Percentiles rank a stretch among this genome's conserved stretches.
phyloP scores from a whole-genome alignment of 2,888 invertebrate genomes.

The Cryptocephalus primarius region DNA sequence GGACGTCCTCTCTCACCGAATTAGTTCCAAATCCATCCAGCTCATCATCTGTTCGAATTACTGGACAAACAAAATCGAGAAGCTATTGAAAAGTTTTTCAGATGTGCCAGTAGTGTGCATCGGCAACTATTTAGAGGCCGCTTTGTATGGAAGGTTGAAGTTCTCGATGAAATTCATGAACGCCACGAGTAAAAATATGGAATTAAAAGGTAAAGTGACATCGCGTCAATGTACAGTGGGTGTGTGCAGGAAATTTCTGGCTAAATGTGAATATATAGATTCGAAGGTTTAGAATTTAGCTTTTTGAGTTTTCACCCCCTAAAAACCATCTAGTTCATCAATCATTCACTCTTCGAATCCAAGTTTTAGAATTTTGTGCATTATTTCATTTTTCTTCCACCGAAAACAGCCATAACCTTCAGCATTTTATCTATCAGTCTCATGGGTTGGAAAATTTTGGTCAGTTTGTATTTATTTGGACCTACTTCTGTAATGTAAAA shows the following conservation, averaged over 20 bases:
- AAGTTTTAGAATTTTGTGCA: too few species aligned
- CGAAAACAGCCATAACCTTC: too few species aligned
- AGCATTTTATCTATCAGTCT: too few species aligned
- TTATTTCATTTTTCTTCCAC: too few species aligned
- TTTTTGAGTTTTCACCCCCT: too few species aligned
- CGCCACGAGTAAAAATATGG: conserved; percentile 22
- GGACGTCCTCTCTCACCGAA: conserved; percentile 37
- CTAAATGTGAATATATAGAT: too few species aligned
- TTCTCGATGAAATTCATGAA: conserved; percentile 37
- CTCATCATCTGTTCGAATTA: conserved; percentile 47
- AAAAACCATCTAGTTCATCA: too few species aligned
- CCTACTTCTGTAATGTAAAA: not conserved
- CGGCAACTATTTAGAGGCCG: conserved; percentile 62
- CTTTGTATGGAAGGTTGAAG: conserved; percentile 53
- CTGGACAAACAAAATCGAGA: conserved; percentile 52
- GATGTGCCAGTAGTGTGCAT: conserved; percentile 54
- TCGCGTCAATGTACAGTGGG: not conserved
- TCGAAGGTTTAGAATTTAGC: too few species aligned
- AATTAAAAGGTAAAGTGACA: conserved; percentile 36
- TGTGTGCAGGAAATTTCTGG: too few species aligned
- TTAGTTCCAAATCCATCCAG: conserved; percentile 43
- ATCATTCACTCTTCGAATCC: too few species aligned
- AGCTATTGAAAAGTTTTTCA: conserved; percentile 43
- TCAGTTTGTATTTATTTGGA: too few species aligned
- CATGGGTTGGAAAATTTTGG: too few species aligned